A percentile compares a stretch with the other conserved stretches of the same genome.
Conservation (phyloP, 1,140 invertebrate species). For the Drosophila ironensis region DNA sequence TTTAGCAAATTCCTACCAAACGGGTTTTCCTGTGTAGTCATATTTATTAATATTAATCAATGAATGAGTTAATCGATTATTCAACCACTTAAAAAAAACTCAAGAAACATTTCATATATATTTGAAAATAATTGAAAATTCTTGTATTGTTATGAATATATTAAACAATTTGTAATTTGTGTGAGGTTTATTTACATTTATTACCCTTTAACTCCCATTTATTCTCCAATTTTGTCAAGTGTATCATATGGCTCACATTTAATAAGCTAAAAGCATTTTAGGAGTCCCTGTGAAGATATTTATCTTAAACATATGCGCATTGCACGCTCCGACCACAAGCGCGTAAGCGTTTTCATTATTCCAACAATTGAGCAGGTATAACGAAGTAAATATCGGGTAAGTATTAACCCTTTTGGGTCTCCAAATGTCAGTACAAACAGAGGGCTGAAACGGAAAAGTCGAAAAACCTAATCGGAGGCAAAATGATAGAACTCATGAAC, state of each 20-base stretch:
- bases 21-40: no score
- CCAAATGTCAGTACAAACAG: conserved; percentile 24
- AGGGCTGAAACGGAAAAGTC: conserved; percentile 17
- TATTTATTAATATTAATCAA: no score
- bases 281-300: conserved; percentile 61
- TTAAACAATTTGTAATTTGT: no score
- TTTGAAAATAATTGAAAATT: no score
- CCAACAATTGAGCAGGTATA: conserved; percentile 37
- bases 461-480: neutral
- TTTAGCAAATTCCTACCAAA: no score
- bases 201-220: no score
- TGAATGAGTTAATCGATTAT: no score
- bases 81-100: no score
- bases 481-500: conserved; percentile 69
- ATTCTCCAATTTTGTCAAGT: conserved; percentile 29
- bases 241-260: conserved; percentile 40
- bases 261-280: conserved; percentile 75
- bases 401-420: conserved; percentile 25
- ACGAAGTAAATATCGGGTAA: no score
- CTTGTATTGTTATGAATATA: no score
- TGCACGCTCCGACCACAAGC: conserved; percentile 32
- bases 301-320: conserved; percentile 74
- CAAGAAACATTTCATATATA: no score
- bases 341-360: conserved; percentile 55
- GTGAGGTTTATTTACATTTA: no score